Evolutionary conservation across 2,797 vertebrate genomes (phyloP).

Genomic region (Parauchenoglanis punctatus): DNA sequence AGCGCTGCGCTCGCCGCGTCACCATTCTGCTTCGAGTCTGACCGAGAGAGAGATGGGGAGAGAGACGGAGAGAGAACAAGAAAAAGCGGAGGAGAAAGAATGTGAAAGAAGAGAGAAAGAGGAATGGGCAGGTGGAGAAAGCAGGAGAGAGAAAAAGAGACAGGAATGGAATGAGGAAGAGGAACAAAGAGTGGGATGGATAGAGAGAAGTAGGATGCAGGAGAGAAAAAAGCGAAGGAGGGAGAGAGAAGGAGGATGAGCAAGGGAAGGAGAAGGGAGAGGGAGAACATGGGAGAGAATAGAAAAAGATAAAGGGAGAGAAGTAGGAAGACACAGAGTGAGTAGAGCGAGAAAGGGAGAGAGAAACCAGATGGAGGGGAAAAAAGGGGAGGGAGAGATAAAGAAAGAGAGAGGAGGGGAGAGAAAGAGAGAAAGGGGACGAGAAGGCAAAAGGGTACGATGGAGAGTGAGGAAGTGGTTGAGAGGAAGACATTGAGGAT

Average conservation of each 20-base stretch:
- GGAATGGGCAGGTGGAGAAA: not conserved
- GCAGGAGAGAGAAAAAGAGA: too few relatives aligned
- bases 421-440: not conserved
- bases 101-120: not conserved
- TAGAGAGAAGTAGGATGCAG: not conserved
- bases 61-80: slow-evolving; percentile 8
- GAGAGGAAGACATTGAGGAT: not conserved
- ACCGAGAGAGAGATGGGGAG: not conserved
- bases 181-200: not conserved
- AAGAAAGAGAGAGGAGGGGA: not conserved
- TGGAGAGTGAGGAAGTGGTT: not conserved
- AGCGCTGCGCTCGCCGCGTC: slow-evolving; percentile 88
- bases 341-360: not conserved
- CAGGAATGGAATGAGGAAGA: not conserved
- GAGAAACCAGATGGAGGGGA: not conserved
- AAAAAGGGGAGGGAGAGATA: not conserved
- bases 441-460: not conserved
- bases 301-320: not conserved
- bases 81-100: not conserved
- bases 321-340: too few relatives aligned
- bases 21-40: slow-evolving; percentile 92
- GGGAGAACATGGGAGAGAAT: not conserved
- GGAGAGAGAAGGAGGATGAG: not conserved
- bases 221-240: not conserved
- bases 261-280: not conserved